Evolutionary conservation across 37 sponge, comb jelly and placozoan genomes (phyloP).

Genomic region (Ephydatia muelleri): DNA sequence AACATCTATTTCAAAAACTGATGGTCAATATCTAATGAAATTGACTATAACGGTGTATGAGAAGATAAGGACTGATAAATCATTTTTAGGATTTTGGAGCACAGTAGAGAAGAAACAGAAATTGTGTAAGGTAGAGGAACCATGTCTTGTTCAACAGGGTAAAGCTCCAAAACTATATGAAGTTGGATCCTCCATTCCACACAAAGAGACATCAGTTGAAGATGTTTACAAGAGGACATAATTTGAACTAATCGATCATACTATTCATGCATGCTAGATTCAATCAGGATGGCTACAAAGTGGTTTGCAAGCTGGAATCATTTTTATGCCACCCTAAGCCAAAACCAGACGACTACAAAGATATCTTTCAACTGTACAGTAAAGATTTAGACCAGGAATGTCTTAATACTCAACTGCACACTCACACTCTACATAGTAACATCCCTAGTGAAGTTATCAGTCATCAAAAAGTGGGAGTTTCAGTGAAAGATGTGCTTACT

Average conservation of each 20-base stretch:
- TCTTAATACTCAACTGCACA: constrained; percentile 37
- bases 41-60: too few relatives aligned
- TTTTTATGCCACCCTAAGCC: not conserved
- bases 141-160: constrained; percentile 23
- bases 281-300: constrained; percentile 36
- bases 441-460: too few relatives aligned
- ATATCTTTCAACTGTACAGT: constrained; percentile 30
- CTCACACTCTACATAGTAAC: not conserved
- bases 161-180: constrained; percentile 34
- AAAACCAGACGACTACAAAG: not conserved
- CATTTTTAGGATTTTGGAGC: constrained; percentile 30
- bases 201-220: constrained; percentile 18
- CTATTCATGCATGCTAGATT: constrained; percentile 13
- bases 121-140: constrained; percentile 16
- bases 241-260: constrained; percentile 31
- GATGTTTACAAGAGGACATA: constrained; percentile 27
- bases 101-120: not conserved
- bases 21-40: too few relatives aligned
- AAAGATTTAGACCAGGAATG: constrained; percentile 21
- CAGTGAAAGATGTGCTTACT: not conserved
- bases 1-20: too few relatives aligned
- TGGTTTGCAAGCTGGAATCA: constrained; percentile 26
- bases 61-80: too few relatives aligned
- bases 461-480: too few relatives aligned
- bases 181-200: constrained; percentile 27